phyloP scores from a whole-genome alignment of 2,888 invertebrate genomes.

The Sarcophaga caerulescens region DNA sequence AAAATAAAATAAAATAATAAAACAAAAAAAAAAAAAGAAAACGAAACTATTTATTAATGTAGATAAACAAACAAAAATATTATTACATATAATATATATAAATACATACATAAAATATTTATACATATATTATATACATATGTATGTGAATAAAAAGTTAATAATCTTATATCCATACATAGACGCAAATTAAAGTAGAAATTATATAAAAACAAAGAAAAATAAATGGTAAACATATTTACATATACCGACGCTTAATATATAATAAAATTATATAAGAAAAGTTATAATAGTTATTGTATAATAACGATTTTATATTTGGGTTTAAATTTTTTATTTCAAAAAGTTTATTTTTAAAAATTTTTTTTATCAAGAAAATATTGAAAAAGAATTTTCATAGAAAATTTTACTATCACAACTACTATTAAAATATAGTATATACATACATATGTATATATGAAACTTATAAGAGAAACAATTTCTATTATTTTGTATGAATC shows the following conservation, averaged over 20 bases:
- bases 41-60: too few relatives aligned
- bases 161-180: conserved; percentile 18
- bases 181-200: background rate
- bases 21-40: background rate
- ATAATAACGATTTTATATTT: conserved; percentile 28
- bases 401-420: background rate
- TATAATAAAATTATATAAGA: conserved; percentile 15
- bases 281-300: too few relatives aligned
- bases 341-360: conserved; percentile 37
- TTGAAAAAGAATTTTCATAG: conserved; percentile 8
- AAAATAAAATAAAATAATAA: background rate
- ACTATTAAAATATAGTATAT: background rate
- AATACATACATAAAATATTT: conserved; percentile 26
- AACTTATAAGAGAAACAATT: too few relatives aligned
- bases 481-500: too few relatives aligned
- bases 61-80: too few relatives aligned
- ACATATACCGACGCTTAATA: background rate
- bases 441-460: background rate
- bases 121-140: conserved; percentile 8
- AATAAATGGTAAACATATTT: too few relatives aligned
- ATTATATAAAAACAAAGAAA: background rate
- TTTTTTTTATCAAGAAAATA: conserved; percentile 30
- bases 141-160: conserved; percentile 22
- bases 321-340: conserved; percentile 14
- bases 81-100: conserved; percentile 3